Conservation (phyloP, 2,113 vertebrate genomes). For the Cochlearius cochlearius region DNA sequence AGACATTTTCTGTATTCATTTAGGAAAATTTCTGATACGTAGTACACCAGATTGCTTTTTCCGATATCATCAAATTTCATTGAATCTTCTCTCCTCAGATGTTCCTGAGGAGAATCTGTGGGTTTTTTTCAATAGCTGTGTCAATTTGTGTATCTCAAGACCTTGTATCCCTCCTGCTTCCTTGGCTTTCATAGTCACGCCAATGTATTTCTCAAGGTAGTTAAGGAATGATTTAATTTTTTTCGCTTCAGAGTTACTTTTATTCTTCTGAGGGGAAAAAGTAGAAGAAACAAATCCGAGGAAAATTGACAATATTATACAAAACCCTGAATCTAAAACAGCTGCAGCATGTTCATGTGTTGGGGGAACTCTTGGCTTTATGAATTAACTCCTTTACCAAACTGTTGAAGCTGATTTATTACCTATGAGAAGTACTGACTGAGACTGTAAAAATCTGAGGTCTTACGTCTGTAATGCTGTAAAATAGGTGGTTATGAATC, state of each 20-base stretch:
- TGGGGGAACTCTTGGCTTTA: not conserved
- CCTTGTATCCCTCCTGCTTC: not conserved
- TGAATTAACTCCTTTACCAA: slow-evolving; percentile 25
- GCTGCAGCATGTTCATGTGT: not conserved
- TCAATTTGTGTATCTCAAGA: not conserved
- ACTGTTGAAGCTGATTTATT: slow-evolving; percentile 7
- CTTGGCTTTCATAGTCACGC: not conserved
- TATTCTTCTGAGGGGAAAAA: not conserved
- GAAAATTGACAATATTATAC: not conserved
- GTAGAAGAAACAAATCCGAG: not conserved
- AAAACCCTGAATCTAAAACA: slow-evolving; percentile 5
- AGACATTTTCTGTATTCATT: not conserved
- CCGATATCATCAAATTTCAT: not conserved
- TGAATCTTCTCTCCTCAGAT: not conserved
- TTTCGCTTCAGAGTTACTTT: not conserved
- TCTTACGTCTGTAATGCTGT: not conserved
- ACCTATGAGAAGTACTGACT: not conserved
- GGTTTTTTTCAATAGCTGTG: not conserved
- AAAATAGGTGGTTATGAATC: not conserved
- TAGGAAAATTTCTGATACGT: not conserved
- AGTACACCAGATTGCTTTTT: not conserved
- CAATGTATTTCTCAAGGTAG: not conserved
- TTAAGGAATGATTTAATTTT: slow-evolving; percentile 11
- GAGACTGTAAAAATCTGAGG: not conserved
- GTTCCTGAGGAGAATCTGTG: not conserved